These are phyloP conservation scores for Podabrus alpinus DNA, from an alignment of 2,888 invertebrate species.

Conservation along the genomic window DNA sequence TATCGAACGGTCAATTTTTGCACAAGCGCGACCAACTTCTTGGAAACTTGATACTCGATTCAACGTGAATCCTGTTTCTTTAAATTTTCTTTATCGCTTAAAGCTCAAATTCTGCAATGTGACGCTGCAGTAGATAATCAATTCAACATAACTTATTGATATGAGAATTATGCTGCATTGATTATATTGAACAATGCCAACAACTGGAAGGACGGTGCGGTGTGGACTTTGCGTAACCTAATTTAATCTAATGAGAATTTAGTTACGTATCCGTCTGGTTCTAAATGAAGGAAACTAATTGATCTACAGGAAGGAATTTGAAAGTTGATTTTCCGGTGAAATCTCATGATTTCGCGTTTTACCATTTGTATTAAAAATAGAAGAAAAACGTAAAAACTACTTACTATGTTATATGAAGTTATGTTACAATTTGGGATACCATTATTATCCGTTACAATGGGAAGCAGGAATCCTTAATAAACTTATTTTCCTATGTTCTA, in stretches of 20 bases:
- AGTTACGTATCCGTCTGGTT: background rate
- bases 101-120: background rate
- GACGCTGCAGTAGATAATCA: background rate
- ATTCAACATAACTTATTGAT: background rate
- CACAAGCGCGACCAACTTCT: background rate
- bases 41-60: background rate
- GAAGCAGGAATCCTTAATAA: too few species aligned
- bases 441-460: too few species aligned
- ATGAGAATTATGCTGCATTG: background rate
- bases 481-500: too few species aligned
- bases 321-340: too few species aligned
- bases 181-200: background rate
- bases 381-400: too few species aligned
- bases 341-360: background rate
- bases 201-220: background rate
- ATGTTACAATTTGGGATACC: too few species aligned
- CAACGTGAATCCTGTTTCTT: background rate
- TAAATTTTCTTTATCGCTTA: background rate
- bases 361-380: too few species aligned
- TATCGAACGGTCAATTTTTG: background rate
- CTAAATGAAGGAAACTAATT: background rate
- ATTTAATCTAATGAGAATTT: background rate
- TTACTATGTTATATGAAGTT: too few species aligned
- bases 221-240: background rate
- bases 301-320: background rate